Conservation (phyloP, 2,888 invertebrate genomes). For the Amiota communis region DNA sequence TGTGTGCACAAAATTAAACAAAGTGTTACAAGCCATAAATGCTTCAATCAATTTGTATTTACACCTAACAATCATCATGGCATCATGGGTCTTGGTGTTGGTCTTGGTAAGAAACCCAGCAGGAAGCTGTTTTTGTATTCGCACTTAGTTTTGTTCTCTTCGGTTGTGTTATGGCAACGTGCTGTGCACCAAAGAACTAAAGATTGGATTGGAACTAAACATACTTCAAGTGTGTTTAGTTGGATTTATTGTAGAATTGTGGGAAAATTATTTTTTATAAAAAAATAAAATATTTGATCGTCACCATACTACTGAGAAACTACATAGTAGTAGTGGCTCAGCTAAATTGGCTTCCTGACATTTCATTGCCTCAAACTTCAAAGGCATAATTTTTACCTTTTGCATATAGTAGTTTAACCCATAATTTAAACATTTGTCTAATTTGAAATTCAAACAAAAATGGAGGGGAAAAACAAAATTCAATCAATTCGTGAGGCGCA, state of each 20-base stretch:
- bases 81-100: neutral
- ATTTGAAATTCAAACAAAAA: slow-evolving; percentile 17
- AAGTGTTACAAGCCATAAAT: slow-evolving; percentile 9
- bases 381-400: slow-evolving; percentile 29
- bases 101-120: neutral
- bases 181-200: no score
- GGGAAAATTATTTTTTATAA: neutral
- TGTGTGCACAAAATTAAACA: slow-evolving; percentile 5
- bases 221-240: neutral
- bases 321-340: no score
- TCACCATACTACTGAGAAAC: neutral
- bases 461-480: slow-evolving; percentile 34
- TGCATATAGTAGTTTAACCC: slow-evolving; percentile 48
- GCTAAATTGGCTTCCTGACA: slow-evolving; percentile 11
- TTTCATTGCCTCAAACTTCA: slow-evolving; percentile 10
- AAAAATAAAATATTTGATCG: neutral
- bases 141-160: neutral
- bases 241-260: neutral
- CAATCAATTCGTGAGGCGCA: slow-evolving; percentile 51
- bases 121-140: neutral
- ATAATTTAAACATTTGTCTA: slow-evolving; percentile 59
- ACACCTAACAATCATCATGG: neutral
- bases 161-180: neutral
- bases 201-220: neutral
- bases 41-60: neutral